Base-by-base conservation (phyloP, 92 coral and sea anemone genomes). In the Pocillopora grandis region DNA sequence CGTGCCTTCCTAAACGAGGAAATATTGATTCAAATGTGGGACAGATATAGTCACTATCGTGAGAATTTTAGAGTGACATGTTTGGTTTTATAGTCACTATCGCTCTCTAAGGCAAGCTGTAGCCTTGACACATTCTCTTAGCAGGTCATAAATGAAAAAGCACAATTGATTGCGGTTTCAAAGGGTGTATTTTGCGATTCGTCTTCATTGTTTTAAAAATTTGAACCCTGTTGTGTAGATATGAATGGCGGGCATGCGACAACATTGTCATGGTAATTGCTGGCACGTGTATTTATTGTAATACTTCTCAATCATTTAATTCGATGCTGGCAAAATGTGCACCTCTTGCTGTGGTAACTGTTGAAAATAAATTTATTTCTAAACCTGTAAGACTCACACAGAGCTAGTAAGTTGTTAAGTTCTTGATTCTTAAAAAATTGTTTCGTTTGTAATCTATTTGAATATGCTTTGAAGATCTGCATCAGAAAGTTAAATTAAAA, bases 211-310 rank as follows among this genome's bases (percentile, higher is more conserved):
- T 72, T 16, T 62, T 14, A 2, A 23, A 49, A 48, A 52, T 49
- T 23, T 48, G 62, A 35, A 21, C 49, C n/a, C 18, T 12, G 23
- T 66, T 66, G 84, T 79, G 10, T 11, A 19, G n/a, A 19, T 36
- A n/a, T 71, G 37, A 81, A 81, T 33, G 57, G 77, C 61, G 68
- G 42, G 78, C 85, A 81, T 42, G 77, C 69, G 77, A 42, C 52
- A 49, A 20, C 16, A 19, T 81, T 82, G 79, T 81, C 1, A 72
- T 72, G 79, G 15, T 61, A 48, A 72, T 36, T 2, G 3, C 2
- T 82, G 86, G 86, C 86, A 82, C 86, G 86, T 82, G 86, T 72
- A 72, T 72, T 23, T 27, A 56, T 60, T 57, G 69, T 58, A 69
- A 18, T 67, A 57, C 35, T 35, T 9, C 69, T 69, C 68, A 70